These are phyloP conservation scores for Tigriopus japonicus DNA, from an alignment of 1,140 invertebrate species.

Conservation along the genomic window DNA sequence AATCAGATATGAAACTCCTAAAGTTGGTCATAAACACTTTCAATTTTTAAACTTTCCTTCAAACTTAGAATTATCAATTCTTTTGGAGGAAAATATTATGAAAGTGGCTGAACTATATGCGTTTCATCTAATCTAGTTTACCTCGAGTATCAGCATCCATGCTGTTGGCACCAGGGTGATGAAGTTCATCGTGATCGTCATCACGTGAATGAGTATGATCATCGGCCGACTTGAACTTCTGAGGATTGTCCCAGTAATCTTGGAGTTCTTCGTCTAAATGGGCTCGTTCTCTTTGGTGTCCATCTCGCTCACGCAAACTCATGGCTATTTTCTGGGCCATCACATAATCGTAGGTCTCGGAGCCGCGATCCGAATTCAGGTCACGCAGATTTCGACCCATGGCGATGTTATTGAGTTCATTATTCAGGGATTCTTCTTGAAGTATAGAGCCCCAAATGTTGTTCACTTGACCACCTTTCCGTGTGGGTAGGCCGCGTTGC, in stretches of 20 bases:
- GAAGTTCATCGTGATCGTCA: too few relatives aligned
- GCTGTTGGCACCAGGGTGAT: too few relatives aligned
- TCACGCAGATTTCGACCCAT: background rate
- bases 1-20: too few relatives aligned
- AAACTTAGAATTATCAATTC: too few relatives aligned
- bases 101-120: too few relatives aligned
- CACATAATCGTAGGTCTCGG: conserved; percentile 1
- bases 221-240: background rate
- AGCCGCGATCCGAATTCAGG: background rate
- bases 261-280: background rate
- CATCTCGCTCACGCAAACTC: background rate
- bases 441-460: conserved; percentile 6
- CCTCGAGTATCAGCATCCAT: too few relatives aligned
- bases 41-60: too few relatives aligned
- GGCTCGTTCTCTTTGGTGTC: background rate
- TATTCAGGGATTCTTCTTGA: background rate
- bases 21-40: too few relatives aligned
- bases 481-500: too few relatives aligned
- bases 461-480: background rate
- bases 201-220: too few relatives aligned
- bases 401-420: background rate
- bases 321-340: background rate
- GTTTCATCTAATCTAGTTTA: too few relatives aligned
- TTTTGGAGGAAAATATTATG: too few relatives aligned
- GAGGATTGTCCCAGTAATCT: background rate